A percentile compares a stretch with the other conserved stretches of the same genome.
Evolutionary conservation across 2,113 vertebrate species (phyloP).

Genomic region (Bothrops jararaca): DNA sequence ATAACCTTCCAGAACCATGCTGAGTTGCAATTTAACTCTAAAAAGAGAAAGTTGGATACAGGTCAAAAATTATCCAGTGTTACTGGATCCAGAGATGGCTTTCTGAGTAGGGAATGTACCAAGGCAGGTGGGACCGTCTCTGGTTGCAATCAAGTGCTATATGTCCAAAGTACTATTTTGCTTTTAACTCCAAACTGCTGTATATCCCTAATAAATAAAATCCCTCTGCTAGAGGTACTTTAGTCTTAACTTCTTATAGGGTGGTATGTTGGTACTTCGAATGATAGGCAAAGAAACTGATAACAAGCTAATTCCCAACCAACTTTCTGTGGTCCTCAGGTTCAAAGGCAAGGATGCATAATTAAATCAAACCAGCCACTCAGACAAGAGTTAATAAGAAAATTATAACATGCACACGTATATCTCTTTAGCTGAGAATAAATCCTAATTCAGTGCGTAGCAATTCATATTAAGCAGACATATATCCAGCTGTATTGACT

Average conservation of each 20-base stretch:
- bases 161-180: not conserved
- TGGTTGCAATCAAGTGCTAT: not conserved
- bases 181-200: not conserved
- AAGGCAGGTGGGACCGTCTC: not conserved
- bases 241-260: not conserved
- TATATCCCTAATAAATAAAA: not conserved
- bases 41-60: not conserved
- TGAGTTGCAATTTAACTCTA: not conserved
- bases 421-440: not conserved
- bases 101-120: not conserved
- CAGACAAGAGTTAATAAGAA: not conserved
- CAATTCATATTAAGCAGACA: not conserved
- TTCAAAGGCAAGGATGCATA: not conserved
- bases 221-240: not conserved
- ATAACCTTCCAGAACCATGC: not conserved
- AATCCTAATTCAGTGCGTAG: not conserved
- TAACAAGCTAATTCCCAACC: not conserved
- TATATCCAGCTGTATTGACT: not conserved
- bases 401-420: not conserved
- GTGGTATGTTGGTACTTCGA: not conserved
- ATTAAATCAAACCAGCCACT: not conserved
- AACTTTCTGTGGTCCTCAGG: not conserved
- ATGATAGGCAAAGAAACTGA: not conserved
- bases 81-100: not conserved
- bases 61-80: not conserved